phyloP scores from a whole-genome alignment of 2,797 vertebrate species.

The Lacerta viridis region DNA sequence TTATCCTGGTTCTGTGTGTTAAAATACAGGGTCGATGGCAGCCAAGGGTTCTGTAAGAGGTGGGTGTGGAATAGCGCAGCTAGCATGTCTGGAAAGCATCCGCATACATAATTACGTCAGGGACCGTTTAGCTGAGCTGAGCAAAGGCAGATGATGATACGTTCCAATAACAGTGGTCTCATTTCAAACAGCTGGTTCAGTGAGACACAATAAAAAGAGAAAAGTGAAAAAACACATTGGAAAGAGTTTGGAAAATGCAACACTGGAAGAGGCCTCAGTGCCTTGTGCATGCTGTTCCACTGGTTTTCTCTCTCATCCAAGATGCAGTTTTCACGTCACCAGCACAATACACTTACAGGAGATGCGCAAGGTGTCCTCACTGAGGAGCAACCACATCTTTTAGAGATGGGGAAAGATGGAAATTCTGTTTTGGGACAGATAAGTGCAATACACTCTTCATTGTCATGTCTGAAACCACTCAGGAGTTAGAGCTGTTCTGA shows the following conservation, averaged over 20 bases:
- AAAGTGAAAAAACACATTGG: not conserved
- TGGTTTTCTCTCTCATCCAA: not conserved
- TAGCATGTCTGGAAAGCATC: conserved; percentile 28
- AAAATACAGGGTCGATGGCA: not conserved
- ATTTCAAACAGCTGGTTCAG: conserved; percentile 16
- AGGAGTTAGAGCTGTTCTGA: not conserved
- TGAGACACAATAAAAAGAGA: not conserved
- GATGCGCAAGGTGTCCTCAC: not conserved
- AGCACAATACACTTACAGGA: not conserved
- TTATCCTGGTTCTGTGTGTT: not conserved
- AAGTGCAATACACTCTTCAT: not conserved
- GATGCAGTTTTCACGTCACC: no score
- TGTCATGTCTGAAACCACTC: not conserved
- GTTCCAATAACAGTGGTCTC: conserved; percentile 2
- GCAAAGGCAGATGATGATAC: conserved; percentile 4
- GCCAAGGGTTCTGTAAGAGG: not conserved
- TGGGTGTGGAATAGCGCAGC: not conserved
- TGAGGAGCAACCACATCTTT: not conserved
- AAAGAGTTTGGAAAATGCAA: conserved; percentile 19
- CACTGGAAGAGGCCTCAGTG: not conserved
- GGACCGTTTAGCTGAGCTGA: conserved; percentile 11
- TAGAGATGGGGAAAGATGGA: not conserved
- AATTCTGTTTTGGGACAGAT: not conserved
- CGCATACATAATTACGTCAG: conserved; percentile 24
- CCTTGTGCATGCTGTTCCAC: not conserved